These are phyloP conservation scores for Takifugu rubripes DNA, from an alignment of 2,797 vertebrate species.

Conservation along the genomic window DNA sequence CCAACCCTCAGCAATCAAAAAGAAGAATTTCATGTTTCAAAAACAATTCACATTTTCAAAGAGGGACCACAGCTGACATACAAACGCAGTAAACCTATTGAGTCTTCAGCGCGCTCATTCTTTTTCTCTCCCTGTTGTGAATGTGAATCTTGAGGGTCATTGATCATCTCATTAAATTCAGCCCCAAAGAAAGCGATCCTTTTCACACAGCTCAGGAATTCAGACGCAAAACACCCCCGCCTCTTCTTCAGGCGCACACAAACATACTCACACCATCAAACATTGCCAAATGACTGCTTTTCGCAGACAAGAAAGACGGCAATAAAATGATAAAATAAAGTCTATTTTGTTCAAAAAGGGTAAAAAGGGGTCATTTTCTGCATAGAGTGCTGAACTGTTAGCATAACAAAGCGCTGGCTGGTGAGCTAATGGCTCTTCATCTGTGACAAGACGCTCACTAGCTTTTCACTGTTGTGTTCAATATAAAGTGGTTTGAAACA, in stretches of 20 bases:
- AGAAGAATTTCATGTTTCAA: conserved; percentile 72
- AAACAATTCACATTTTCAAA: conserved; percentile 73
- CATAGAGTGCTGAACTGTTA: conserved; percentile 70
- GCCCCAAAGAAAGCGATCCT: conserved; percentile 61
- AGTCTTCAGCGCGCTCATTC: conserved; percentile 64
- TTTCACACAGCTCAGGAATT: conserved; percentile 78
- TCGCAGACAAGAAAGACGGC: conserved; percentile 65
- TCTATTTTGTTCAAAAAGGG: conserved; percentile 75
- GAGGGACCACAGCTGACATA: conserved; percentile 66
- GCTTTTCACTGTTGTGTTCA: conserved; percentile 72
- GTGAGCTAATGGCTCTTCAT: conserved; percentile 79
- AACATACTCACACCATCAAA: conserved; percentile 68
- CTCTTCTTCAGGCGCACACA: conserved; percentile 60
- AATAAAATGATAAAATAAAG: conserved; percentile 79
- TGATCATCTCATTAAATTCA: conserved; percentile 74
- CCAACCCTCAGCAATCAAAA: conserved; percentile 62
- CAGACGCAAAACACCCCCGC: conserved; percentile 63
- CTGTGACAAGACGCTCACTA: conserved; percentile 70
- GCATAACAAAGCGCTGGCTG: conserved; percentile 77
- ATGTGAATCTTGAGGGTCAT: conserved; percentile 73
- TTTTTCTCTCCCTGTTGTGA: conserved; percentile 64
- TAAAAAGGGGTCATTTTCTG: conserved; percentile 76
- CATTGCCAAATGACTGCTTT: conserved; percentile 70
- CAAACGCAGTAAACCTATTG: conserved; percentile 70
- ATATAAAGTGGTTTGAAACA: conserved; percentile 66